Base-by-base conservation (phyloP, 1,140 invertebrate genomes). In the Drosophila watanabei region DNA sequence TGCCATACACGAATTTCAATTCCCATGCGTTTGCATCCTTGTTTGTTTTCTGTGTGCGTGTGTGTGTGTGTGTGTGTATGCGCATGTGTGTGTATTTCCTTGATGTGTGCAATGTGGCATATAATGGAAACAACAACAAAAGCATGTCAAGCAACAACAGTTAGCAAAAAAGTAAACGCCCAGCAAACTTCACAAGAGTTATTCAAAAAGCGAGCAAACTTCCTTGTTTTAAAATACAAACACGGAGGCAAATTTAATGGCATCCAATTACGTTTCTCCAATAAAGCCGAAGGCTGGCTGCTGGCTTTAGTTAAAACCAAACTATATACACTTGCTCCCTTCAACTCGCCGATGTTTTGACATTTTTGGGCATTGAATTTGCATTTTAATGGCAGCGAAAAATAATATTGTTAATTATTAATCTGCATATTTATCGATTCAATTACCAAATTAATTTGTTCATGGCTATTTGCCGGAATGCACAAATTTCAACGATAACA, bases 1-100 rank as follows among this genome's bases (percentile, higher is more conserved):
- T 79, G 77, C 63, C 85, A 65, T 88, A 78, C 59, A 89, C 75
- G 54, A 88, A 84, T 65, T 88, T 78, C 78, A 83, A 87, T 75
- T 87, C 65, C 65, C 81, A 79, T 85, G 85, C 78, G 66, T 73
- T 54, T 75, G 18, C 71, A 46, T 75, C n/a, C 52, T 60, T 73
- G 49, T 64, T 37, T 80, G 41, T 60, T 59, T 46, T 54, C 28
- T 45, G 14, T 80, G 41, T 71, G 57, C 20, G 59, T 48, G 30
- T 62, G 13, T 32, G 59, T 20, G 41, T 62, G 33, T 65, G 35
- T 60, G 39, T 79, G 30, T 60, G n/a, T 60, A 28, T 64, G 30
- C 69, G 28, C 48, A 10, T 68, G 37, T 35, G 10, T 30, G 48
- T 58, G 35, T 69, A 43, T 46, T 57, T 72, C 52, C 43, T 71